Base-by-base conservation (phyloP, 1,140 invertebrate genomes). In the Lanistes nyassanus region DNA sequence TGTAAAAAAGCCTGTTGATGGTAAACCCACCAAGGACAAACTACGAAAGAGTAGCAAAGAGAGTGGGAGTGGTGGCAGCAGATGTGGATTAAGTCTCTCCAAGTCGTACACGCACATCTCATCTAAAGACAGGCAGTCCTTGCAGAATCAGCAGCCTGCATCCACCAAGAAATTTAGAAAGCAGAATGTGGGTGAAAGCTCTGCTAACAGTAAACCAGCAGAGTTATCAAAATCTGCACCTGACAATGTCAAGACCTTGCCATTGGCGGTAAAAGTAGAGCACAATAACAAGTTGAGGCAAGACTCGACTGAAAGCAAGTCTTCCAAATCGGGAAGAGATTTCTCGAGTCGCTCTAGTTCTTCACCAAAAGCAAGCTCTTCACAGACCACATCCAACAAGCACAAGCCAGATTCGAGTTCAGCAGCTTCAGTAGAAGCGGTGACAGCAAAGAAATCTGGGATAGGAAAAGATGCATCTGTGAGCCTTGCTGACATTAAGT, bases 401-500 rank as follows among this genome's bases (percentile, higher is more conserved):
- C 31, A 60, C 53, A 74, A n/a, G 2, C 60, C 56, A 74, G 42
- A 62, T 42, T 69, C 76, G 53, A 71, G 66, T 11, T 80, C 75
- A 26, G 65, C 68, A 42, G 75, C 73, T 42, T 47, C 71, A 29
- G 34, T 74, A 23, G 70, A 74, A 65, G 56, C 66, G 29, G 68
- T 23, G 23, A 67, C 5, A 42, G 42, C 36, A 34, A 72, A 70
- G 68, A 26, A 34, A n/a, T 47, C 7, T 34, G 53, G 67, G 34
- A 2, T 60, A 69, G 34, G 53, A 36, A 76, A 70, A 23, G 36
- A 64, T 55, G 37, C 53, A 19, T 26, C 71, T 29, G 42, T 68
- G 51, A 72, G 74, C 11, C 80, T 83, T 42, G 58, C 79, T 2
- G 74, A 81, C 71, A 58, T 85, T 7, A 83, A 82, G 75, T 77